Evolutionary conservation across 2,888 invertebrate species (phyloP).

Genomic region (Neuroscelio doddi): DNA sequence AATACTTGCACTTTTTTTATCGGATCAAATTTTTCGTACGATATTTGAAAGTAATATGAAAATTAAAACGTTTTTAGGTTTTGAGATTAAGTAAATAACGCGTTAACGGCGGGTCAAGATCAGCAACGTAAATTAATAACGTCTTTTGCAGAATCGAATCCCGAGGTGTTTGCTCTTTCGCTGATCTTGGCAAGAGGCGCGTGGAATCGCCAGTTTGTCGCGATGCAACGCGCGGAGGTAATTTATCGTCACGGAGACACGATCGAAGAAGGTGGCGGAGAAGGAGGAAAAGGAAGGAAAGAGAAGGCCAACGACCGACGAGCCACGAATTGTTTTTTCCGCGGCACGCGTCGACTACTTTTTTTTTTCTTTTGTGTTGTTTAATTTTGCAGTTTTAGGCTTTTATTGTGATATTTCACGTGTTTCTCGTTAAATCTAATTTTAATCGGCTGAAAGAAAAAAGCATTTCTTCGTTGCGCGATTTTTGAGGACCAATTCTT

Average conservation of each 20-base stretch:
- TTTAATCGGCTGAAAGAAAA: constrained; percentile 12
- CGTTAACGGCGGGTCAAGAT: not conserved
- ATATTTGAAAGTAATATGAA: no score
- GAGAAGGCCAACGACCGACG: constrained; percentile 48
- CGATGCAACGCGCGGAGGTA: constrained; percentile 49
- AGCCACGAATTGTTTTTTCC: constrained; percentile 39
- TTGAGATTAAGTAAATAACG: no score
- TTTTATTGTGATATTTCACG: constrained; percentile 7
- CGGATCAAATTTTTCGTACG: no score
- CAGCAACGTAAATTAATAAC: constrained; percentile 9
- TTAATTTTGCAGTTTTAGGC: constrained; percentile 2
- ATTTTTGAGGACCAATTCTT: no score
- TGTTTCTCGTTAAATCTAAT: constrained; percentile 1
- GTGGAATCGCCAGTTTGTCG: constrained; percentile 45
- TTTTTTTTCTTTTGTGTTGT: no score
- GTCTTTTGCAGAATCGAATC: constrained; percentile 18
- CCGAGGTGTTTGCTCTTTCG: constrained; percentile 22
- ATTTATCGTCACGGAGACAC: constrained; percentile 53
- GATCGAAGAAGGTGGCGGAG: constrained; percentile 48
- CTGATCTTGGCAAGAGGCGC: constrained; percentile 36
- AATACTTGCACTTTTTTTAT: no score
- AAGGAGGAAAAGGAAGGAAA: constrained; percentile 38
- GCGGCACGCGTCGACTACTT: constrained; percentile 29
- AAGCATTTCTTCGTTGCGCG: no score
- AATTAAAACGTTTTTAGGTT: no score